A percentile compares a stretch with the other conserved stretches of the same genome.
Evolutionary conservation across 2,888 invertebrate species (phyloP).

Genomic region (Hirtodrosophila cameraria): DNA sequence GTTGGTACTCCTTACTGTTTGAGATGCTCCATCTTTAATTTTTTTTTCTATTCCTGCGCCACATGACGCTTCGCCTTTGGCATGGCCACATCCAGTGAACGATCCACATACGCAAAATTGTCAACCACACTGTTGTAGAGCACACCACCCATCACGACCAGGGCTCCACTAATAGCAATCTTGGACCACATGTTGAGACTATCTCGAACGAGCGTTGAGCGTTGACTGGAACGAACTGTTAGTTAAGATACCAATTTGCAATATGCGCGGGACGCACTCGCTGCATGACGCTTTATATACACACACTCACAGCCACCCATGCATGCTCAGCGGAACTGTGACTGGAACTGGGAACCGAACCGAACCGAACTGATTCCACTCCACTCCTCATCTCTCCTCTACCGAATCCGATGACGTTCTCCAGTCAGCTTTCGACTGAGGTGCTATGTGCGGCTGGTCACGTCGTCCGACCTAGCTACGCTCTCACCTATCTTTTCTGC

Average conservation of each 20-base stretch:
- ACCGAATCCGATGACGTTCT: not conserved
- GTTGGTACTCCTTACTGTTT: no score
- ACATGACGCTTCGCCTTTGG: slow-evolving; percentile 48
- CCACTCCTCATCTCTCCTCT: slow-evolving; percentile 13
- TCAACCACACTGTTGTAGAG: slow-evolving; percentile 55
- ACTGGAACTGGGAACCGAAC: no score
- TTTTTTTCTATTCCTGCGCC: slow-evolving; percentile 18
- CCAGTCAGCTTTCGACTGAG: slow-evolving; percentile 47
- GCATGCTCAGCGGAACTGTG: slow-evolving; percentile 12
- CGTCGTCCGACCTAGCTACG: slow-evolving; percentile 51
- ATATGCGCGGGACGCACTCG: slow-evolving; percentile 52
- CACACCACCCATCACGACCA: slow-evolving; percentile 57
- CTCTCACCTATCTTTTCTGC: no score
- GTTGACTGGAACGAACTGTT: slow-evolving; percentile 2
- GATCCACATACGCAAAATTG: slow-evolving; percentile 70
- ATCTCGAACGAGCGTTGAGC: slow-evolving; percentile 1
- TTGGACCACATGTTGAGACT: slow-evolving; percentile 60
- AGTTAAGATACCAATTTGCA: slow-evolving; percentile 41
- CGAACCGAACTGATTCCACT: no score
- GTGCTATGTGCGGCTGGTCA: slow-evolving; percentile 65
- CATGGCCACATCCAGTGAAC: slow-evolving; percentile 62
- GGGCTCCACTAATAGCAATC: slow-evolving; percentile 53
- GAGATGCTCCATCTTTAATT: no score
- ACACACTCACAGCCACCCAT: no score
- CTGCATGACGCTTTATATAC: slow-evolving; percentile 58